phyloP scores from a whole-genome alignment of 2,113 vertebrate species.

The Ginglymostoma cirratum region DNA sequence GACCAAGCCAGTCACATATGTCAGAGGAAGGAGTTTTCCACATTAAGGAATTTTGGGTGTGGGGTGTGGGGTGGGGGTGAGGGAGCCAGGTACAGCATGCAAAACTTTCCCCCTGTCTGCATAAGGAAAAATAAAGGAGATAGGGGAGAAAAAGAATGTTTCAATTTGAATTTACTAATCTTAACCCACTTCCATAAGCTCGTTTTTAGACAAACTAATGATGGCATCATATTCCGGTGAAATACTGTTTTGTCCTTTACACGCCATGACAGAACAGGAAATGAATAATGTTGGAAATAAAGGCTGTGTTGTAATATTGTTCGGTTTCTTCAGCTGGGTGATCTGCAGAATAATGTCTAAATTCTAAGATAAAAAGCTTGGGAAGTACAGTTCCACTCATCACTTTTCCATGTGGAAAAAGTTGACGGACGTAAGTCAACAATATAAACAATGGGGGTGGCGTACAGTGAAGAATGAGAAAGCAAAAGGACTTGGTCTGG shows the following conservation, averaged over 20 bases:
- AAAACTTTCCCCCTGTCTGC: neutral
- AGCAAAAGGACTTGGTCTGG: neutral
- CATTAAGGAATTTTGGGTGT: neutral
- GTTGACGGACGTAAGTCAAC: neutral
- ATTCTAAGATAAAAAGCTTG: neutral
- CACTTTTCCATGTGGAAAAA: neutral
- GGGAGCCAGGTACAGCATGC: neutral
- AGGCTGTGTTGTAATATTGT: neutral
- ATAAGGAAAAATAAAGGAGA: neutral
- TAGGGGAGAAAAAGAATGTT: neutral
- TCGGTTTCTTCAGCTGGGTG: constrained; percentile 8
- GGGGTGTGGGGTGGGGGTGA: neutral
- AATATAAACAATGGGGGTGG: neutral
- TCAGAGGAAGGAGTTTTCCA: neutral
- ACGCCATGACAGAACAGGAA: neutral
- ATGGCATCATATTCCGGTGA: neutral
- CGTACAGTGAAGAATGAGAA: neutral
- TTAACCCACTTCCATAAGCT: neutral
- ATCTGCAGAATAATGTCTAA: neutral
- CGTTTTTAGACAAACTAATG: neutral
- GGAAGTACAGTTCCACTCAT: neutral
- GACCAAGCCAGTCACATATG: neutral
- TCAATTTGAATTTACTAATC: neutral
- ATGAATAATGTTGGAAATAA: neutral
- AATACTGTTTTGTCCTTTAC: neutral